These are phyloP conservation scores for Halcyon leucocephala DNA, from an alignment of 2,797 vertebrate genomes.

Conservation along the genomic window DNA sequence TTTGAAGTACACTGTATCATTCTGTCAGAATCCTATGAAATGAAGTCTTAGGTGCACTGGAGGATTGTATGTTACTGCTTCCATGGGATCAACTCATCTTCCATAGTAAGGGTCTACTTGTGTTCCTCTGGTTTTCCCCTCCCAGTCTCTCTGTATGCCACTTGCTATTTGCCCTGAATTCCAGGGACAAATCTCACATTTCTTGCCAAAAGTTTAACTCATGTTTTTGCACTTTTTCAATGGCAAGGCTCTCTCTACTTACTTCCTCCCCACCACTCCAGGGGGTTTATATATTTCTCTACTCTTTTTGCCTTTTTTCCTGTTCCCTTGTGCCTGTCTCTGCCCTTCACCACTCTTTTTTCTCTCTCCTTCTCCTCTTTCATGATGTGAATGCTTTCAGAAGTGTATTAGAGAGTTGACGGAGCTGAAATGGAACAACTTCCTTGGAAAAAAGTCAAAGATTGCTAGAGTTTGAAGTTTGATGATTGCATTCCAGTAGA, in stretches of 20 bases:
- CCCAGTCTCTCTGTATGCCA: not conserved
- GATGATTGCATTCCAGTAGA: not conserved
- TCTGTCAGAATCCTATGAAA: not conserved
- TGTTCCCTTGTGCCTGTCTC: not conserved
- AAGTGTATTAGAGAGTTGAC: not conserved
- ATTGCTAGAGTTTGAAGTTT: not conserved
- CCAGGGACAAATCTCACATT: not conserved
- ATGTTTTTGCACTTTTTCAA: not conserved
- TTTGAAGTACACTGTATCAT: not conserved
- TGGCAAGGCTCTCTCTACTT: not conserved
- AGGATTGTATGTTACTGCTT: not conserved
- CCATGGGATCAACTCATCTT: not conserved
- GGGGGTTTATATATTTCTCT: not conserved
- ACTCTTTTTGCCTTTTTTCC: not conserved
- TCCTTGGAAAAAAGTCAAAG: not conserved
- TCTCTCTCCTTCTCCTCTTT: not conserved
- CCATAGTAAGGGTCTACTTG: not conserved
- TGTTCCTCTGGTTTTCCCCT: not conserved
- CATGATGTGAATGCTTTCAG: not conserved
- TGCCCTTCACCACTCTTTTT: not conserved
- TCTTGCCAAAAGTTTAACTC: not conserved
- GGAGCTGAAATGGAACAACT: not conserved
- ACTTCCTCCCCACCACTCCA: not conserved
- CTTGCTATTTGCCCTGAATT: not conserved
- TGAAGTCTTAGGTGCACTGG: not conserved